Evolutionary conservation across 2,797 vertebrate species (phyloP).

Genomic region (Todus mexicanus): DNA sequence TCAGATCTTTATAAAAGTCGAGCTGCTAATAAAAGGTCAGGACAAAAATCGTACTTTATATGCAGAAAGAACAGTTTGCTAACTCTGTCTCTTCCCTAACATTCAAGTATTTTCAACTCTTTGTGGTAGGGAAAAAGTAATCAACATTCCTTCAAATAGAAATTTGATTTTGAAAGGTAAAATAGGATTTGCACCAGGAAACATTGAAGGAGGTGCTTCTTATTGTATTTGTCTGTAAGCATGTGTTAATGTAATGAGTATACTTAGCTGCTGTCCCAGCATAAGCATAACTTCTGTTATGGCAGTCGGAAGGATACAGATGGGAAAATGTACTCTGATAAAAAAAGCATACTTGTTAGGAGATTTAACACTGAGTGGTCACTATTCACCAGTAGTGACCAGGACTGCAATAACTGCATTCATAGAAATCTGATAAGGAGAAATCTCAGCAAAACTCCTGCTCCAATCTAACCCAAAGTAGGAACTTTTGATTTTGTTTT

Average conservation of each 20-base stretch:
- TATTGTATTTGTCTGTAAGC: not conserved
- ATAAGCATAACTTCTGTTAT: not conserved
- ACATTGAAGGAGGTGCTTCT: not conserved
- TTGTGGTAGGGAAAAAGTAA: not conserved
- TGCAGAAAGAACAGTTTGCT: not conserved
- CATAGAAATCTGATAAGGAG: not conserved
- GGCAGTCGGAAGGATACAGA: not conserved
- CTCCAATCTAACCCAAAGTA: not conserved
- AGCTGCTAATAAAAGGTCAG: constrained; percentile 3
- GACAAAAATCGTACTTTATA: not conserved
- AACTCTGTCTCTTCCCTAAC: not conserved
- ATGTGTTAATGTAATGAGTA: not conserved
- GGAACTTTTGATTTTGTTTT: not conserved
- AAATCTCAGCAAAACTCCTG: not conserved
- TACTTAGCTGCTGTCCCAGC: not conserved
- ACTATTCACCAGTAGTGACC: not conserved
- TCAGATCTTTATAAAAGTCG: not conserved
- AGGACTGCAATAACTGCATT: not conserved
- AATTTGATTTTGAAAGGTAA: not conserved
- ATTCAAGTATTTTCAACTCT: not conserved
- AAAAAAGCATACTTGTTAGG: not conserved
- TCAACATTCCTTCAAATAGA: not conserved
- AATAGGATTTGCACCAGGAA: not conserved
- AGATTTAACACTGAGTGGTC: not conserved
- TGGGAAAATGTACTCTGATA: not conserved